Evolutionary conservation across 2,113 vertebrate species (phyloP).

Genomic region (Numida meleagris): DNA sequence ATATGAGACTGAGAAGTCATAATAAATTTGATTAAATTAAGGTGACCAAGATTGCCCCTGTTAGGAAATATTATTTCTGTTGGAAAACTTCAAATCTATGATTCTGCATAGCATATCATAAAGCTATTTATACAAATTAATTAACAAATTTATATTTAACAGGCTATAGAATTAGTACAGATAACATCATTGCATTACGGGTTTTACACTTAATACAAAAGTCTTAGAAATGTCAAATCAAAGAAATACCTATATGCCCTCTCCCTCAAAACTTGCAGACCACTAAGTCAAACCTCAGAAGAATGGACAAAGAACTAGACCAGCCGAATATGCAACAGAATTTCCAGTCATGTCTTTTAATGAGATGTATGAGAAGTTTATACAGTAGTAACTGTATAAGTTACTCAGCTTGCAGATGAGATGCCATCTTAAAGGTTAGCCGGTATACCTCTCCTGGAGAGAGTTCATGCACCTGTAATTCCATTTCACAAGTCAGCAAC

Average conservation of each 20-base stretch:
- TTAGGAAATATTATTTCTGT: not conserved
- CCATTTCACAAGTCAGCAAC: not conserved
- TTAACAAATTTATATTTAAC: slow-evolving; percentile 13
- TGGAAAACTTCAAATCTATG: not conserved
- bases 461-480: not conserved
- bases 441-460: not conserved
- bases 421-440: not conserved
- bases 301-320: not conserved
- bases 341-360: not conserved
- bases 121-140: slow-evolving; percentile 21
- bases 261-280: not conserved
- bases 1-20: not conserved
- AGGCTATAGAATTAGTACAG: not conserved
- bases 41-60: not conserved
- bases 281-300: not conserved
- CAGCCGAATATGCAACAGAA: not conserved
- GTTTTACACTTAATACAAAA: not conserved
- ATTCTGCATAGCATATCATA: not conserved
- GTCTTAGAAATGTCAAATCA: not conserved
- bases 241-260: not conserved
- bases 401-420: not conserved
- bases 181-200: not conserved
- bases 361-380: not conserved
- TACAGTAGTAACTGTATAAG: not conserved
- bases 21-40: not conserved